Conservation (phyloP, 2,797 vertebrate genomes). For the Gymnothorax reevesii region DNA sequence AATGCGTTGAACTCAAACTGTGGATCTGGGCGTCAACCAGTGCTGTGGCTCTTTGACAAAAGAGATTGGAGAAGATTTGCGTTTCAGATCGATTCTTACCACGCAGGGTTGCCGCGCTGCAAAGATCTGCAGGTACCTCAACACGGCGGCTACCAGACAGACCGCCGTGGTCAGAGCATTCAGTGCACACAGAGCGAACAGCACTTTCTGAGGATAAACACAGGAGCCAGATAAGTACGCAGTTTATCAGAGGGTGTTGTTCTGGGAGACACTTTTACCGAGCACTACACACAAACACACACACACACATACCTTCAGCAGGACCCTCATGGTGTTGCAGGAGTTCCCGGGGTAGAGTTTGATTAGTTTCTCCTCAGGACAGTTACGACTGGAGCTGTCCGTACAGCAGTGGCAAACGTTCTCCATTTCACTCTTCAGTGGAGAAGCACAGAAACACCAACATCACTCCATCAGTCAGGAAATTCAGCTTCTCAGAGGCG, state of each 20-base stretch:
- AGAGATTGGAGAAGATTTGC: background rate
- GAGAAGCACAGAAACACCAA: conserved; percentile 34
- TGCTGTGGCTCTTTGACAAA: background rate
- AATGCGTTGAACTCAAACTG: background rate
- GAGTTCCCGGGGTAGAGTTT: conserved; percentile 76
- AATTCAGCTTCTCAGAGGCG: background rate
- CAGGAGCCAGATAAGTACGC: background rate
- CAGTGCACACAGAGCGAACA: conserved; percentile 81
- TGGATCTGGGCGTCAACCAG: background rate
- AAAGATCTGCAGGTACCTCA: conserved; percentile 79
- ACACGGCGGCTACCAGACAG: conserved; percentile 75
- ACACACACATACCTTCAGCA: conserved; percentile 76
- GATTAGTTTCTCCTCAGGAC: conserved; percentile 75
- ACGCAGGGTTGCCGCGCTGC: conserved; percentile 68
- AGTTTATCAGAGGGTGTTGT: too few relatives aligned
- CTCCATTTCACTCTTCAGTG: conserved; percentile 62
- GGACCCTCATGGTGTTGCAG: conserved; percentile 75
- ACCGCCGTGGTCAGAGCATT: conserved; percentile 80
- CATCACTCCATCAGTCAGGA: background rate
- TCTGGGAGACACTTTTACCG: too few relatives aligned
- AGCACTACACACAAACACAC: background rate
- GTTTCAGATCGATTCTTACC: conserved; percentile 58
- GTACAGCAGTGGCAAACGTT: conserved; percentile 84
- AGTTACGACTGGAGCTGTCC: conserved; percentile 66
- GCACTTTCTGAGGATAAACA: conserved; percentile 74